Evolutionary conservation across 2,888 invertebrate genomes (phyloP).

Genomic region (Hirtodrosophila alboralis): DNA sequence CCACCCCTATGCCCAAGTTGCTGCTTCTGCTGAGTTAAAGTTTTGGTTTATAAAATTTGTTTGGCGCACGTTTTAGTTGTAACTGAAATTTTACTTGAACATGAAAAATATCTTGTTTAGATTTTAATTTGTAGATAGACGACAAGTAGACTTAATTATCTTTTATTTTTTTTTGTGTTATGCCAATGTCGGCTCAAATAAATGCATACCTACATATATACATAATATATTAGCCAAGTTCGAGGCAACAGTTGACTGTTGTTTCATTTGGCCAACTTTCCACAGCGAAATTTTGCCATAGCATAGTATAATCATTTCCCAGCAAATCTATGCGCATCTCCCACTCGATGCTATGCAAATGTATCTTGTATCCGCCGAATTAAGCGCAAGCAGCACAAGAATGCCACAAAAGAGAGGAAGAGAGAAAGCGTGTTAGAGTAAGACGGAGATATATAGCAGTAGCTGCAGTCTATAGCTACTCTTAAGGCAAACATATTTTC

Average conservation of each 20-base stretch:
- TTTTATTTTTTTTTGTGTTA: constrained; percentile 16
- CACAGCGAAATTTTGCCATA: constrained; percentile 61
- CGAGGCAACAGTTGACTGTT: constrained; percentile 50
- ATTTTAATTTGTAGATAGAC: constrained; percentile 82
- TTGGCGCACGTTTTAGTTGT: constrained; percentile 82
- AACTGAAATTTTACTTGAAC: constrained; percentile 70
- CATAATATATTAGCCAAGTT: constrained; percentile 62
- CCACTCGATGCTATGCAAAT: constrained; percentile 71
- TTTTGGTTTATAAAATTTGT: constrained; percentile 46
- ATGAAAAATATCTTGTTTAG: constrained; percentile 83
- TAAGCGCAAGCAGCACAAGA: constrained; percentile 56
- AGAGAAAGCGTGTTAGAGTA: constrained; percentile 11
- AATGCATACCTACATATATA: constrained; percentile 51
- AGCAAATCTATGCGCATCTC: constrained; percentile 80
- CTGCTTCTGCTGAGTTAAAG: constrained; percentile 2
- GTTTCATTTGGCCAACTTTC: constrained; percentile 72
- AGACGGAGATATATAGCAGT: constrained; percentile 25
- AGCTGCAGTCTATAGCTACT: constrained; percentile 38
- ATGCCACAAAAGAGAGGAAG: constrained; percentile 19
- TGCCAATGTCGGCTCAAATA: constrained; percentile 39
- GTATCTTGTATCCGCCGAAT: constrained; percentile 61
- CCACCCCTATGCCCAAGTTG: not conserved
- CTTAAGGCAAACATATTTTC: constrained; percentile 81
- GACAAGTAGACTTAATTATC: constrained; percentile 83
- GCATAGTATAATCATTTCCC: constrained; percentile 72